Evolutionary conservation across 2,797 vertebrate species (phyloP).

Genomic region (Anisognathus igniventris): DNA sequence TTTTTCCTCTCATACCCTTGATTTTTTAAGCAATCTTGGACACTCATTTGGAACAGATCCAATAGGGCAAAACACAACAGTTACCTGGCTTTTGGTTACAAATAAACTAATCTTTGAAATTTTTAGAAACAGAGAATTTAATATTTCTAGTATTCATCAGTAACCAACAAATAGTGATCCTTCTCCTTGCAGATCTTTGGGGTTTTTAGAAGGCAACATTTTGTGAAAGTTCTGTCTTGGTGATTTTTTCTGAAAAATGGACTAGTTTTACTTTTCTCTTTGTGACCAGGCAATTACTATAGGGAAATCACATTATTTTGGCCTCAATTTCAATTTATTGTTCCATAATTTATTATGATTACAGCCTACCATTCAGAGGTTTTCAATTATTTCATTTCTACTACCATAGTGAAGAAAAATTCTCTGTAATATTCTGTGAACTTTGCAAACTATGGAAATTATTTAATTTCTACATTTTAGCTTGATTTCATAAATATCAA

Average conservation of each 20-base stretch:
- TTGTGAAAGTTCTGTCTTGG: neutral
- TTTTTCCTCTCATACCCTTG: neutral
- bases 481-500: neutral
- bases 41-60: neutral
- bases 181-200: neutral
- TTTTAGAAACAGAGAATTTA: neutral
- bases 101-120: neutral
- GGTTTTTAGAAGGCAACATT: neutral
- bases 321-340: neutral
- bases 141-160: neutral
- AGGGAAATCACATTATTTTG: neutral
- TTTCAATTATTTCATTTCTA: neutral
- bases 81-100: neutral
- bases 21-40: neutral
- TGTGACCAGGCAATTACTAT: neutral
- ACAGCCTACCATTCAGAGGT: neutral
- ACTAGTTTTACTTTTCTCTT: neutral
- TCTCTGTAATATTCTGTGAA: neutral
- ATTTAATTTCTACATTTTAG: neutral
- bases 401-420: neutral
- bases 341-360: neutral
- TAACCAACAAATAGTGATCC: neutral
- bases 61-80: neutral
- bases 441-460: neutral
- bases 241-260: neutral